These are phyloP conservation scores for Marmota flaviventris DNA, from an alignment of 2,113 vertebrate species.

Conservation along the genomic window DNA sequence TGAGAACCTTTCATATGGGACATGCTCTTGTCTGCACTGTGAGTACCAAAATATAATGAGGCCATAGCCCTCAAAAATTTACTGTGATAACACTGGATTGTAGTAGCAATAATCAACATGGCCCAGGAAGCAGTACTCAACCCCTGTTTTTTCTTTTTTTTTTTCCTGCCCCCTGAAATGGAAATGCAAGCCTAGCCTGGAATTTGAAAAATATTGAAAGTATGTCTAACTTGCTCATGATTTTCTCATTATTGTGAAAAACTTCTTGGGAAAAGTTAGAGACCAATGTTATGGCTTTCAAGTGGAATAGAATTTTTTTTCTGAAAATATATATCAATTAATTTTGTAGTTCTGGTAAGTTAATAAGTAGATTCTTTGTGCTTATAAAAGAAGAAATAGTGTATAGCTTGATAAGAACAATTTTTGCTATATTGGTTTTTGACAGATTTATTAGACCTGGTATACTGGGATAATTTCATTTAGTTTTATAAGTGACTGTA, in stretches of 20 bases:
- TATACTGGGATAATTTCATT: not conserved
- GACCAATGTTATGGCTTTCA: not conserved
- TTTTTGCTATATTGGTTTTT: not conserved
- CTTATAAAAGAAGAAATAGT: not conserved
- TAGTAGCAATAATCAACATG: not conserved
- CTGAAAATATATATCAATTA: not conserved
- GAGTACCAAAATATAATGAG: not conserved
- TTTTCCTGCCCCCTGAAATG: slow-evolving; percentile 44
- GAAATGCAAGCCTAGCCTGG: not conserved
- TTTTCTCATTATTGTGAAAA: not conserved
- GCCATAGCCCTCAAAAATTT: not conserved
- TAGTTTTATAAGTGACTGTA: not conserved
- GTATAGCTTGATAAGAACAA: not conserved
- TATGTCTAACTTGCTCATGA: not conserved
- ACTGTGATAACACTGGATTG: not conserved
- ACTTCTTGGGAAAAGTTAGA: not conserved
- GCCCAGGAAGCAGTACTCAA: not conserved
- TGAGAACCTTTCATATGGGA: not conserved
- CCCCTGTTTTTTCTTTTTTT: not conserved
- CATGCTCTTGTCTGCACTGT: not conserved
- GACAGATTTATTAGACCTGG: not conserved
- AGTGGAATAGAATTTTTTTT: not conserved
- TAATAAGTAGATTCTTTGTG: not conserved
- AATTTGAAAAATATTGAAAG: not conserved
- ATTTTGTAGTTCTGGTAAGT: not conserved